These are phyloP conservation scores for Platalea minor DNA, from an alignment of 2,797 vertebrate species.

Conservation along the genomic window DNA sequence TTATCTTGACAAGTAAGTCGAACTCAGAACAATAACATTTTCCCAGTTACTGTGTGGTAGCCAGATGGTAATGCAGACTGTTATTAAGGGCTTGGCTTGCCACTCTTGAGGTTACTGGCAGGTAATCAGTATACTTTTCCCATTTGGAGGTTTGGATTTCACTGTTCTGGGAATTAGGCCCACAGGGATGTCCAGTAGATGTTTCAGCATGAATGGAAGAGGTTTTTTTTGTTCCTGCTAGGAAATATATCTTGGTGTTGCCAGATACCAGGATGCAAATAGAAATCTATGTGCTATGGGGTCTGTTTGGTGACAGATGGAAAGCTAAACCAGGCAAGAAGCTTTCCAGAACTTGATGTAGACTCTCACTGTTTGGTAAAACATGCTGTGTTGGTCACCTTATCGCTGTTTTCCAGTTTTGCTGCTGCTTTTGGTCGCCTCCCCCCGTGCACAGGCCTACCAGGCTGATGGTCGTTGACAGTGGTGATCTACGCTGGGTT, in stretches of 20 bases:
- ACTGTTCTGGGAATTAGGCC: constrained; percentile 7
- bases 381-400: neutral
- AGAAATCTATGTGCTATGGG: neutral
- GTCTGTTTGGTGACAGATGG: neutral
- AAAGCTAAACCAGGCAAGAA: neutral
- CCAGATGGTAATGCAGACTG: constrained; percentile 68
- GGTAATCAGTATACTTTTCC: constrained; percentile 29
- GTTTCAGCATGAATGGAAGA: constrained; percentile 18
- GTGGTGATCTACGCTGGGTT: fast-evolving
- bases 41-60: constrained; percentile 62
- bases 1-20: constrained; percentile 72
- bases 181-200: constrained; percentile 32
- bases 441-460: fast-evolving
- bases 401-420: fast-evolving
- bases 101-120: constrained; percentile 39
- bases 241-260: neutral
- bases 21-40: constrained; percentile 63
- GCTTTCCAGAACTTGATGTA: neutral
- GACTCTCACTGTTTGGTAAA: neutral
- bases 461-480: neutral
- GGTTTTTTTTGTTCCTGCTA: neutral
- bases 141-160: constrained; percentile 9
- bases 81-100: constrained; percentile 24
- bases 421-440: neutral
- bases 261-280: constrained; percentile 1